Evolutionary conservation across 1,140 invertebrate genomes (phyloP), one percentile per base, ranked within the genome.

Genomic region (Drosophila melanogaster): DNA sequence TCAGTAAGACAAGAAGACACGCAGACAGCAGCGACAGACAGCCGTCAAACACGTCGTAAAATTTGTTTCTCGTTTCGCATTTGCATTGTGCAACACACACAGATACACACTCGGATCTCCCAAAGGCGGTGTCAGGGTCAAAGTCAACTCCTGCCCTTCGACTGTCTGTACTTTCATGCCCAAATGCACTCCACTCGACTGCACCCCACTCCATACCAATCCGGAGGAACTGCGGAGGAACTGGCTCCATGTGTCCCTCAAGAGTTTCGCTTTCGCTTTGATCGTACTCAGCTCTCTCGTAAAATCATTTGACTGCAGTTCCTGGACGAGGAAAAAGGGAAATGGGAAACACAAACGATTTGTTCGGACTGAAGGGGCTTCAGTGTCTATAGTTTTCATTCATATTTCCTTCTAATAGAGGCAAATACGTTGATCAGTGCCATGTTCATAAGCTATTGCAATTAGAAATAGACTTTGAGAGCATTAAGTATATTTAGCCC

Each of bases 11-110:
- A 54, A 56, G 70, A 46, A 37, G 72, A 62, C 57, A 49, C 35
- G 62, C 40, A 44, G 69, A 67, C 43, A 59, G 37, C 55, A 54
- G 47, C 51, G 24, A 70, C 51, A 67, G 81, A 89, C 79, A 89
- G 79, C 76, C 75, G 72, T 87, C 83, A 89, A 87, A 90, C 84
- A 89, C 79, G 80, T 87, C 84, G 84, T 87, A 89, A 87, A 86
- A 87, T 89, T 70, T 83, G 84, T 89, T 86, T 89, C 83, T 89
- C 76, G 84, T 79, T 79, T 87, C 60, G 79, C 76, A 87, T 87
- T 89, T 89, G 83, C 83, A 87, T 89, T 83, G 83, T 89, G 79
- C 79, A 87, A 79, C 81, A 53, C 46, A 51, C 64, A 65, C 44
- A 54, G 53, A 38, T 35, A 50, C 62, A 67, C 11, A 51, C 37